Evolutionary conservation across 2,888 invertebrate species (phyloP).

Genomic region (Arrhopalites spinosus): DNA sequence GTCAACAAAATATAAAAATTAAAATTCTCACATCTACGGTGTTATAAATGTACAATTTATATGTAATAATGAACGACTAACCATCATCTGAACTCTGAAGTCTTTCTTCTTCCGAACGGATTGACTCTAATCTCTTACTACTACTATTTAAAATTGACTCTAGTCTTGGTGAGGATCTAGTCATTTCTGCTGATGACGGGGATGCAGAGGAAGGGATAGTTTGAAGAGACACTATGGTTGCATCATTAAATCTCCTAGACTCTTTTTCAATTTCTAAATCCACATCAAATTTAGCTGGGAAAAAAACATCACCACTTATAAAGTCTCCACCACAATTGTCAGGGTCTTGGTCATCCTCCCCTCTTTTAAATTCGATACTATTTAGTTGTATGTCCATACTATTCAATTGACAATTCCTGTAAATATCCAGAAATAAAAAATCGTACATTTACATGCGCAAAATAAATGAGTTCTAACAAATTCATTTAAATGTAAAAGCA

Average conservation of each 20-base stretch:
- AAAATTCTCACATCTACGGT: too few relatives aligned
- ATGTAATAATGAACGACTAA: too few relatives aligned
- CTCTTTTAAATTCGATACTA: constrained; percentile 36
- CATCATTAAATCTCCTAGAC: constrained; percentile 9
- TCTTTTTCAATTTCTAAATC: constrained; percentile 40
- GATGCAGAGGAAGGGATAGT: neutral
- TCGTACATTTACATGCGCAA: too few relatives aligned
- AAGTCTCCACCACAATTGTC: neutral
- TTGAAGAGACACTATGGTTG: constrained; percentile 7
- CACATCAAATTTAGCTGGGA: constrained; percentile 53
- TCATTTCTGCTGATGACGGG: constrained; percentile 38
- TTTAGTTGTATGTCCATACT: neutral
- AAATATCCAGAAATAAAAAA: too few relatives aligned
- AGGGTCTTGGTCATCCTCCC: neutral
- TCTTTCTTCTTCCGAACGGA: constrained; percentile 54
- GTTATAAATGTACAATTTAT: too few relatives aligned
- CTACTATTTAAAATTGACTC: constrained; percentile 10
- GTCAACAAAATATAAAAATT: too few relatives aligned
- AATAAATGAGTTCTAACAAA: neutral
- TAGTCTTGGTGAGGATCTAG: constrained; percentile 3
- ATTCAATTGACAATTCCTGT: neutral
- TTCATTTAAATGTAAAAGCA: too few relatives aligned
- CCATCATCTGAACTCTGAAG: constrained; percentile 47
- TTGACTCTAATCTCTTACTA: constrained; percentile 51
- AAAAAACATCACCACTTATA: constrained; percentile 46